A percentile compares a stretch with the other conserved stretches of the same genome.
Conservation (phyloP, 2,888 invertebrate genomes). For the Carterocephalus palaemon region DNA sequence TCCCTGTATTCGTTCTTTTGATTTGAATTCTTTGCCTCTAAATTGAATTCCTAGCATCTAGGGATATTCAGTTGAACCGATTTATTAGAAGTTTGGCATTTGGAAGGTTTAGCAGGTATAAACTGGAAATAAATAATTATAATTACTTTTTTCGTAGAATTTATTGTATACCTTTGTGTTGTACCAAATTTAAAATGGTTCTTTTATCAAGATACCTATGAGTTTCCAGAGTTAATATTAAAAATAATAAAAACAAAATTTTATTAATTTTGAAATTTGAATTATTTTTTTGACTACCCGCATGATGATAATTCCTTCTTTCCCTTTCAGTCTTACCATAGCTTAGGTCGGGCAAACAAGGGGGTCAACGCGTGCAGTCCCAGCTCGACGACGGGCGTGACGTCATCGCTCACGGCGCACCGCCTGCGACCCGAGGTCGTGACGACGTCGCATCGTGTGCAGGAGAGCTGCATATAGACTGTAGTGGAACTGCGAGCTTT, state of each 20-base stretch:
- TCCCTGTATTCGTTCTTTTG: constrained; percentile 18
- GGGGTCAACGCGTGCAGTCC: constrained; percentile 81
- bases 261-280: too few relatives aligned
- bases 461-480: constrained; percentile 93
- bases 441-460: constrained; percentile 91
- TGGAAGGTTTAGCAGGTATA: too few relatives aligned
- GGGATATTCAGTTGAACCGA: too few relatives aligned
- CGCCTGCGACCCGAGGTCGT: constrained; percentile 91
- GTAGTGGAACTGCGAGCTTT: constrained; percentile 6
- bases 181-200: too few relatives aligned
- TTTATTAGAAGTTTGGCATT: too few relatives aligned
- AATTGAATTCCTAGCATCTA: constrained; percentile 5
- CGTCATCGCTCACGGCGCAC: constrained; percentile 88
- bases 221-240: too few relatives aligned
- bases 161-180: too few relatives aligned
- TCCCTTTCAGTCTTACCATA: constrained; percentile 86
- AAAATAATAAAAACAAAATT: too few relatives aligned
- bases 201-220: too few relatives aligned
- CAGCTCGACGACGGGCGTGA: constrained; percentile 69
- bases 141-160: too few relatives aligned
- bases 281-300: background rate
- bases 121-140: too few relatives aligned
- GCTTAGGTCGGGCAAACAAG: constrained; percentile 84
- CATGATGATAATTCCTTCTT: background rate
- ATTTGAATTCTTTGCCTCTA: constrained; percentile 14